Evolutionary conservation across 2,888 invertebrate species (phyloP), one percentile per base, ranked within the genome.

Genomic region (Hyles lineata): DNA sequence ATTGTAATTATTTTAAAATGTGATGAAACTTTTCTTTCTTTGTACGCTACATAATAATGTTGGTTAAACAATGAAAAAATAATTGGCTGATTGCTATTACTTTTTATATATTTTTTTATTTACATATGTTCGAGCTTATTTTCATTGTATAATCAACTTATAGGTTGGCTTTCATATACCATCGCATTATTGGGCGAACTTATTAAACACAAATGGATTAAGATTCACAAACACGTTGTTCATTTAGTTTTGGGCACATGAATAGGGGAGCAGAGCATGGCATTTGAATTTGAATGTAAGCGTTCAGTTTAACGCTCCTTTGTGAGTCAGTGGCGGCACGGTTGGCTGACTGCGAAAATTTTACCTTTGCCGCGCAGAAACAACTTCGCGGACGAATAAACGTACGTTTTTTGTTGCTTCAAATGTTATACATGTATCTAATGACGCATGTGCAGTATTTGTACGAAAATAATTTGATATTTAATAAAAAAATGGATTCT

Each of bases 331-430:
- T 82, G 82, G 77, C 81, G 83, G 80, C 86, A 91, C 88, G 93
- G 90, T 92, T 87, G 84, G 92, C 85, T 92, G 92, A 76, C 85
- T 90, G 90, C 89, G 90, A 92, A 93, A 92, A 93, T 92, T 90
- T 83, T 87, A 89, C 84, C 85, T 86, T 88, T 80, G 85, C 83
- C 82, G 79, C 84, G 78, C 79, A 82, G 81, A 77, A 80, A 77
- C 80, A 74, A 75, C 75, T 78, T 52, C 67, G 72, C 72, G 80
- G 75, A 78, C 81, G 79, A 80, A 76, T 77, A 78, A 76, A 72
- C 77, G 77, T 79, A 76, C 77, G 79, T 78, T 74, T 76, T 75
- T 77, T 79, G 70, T 72, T 72, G 75, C 74, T 76, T 76, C 62
- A 62, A 55, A 32, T 71, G 29, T 63, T 9, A 52, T 25, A 52